These are phyloP conservation scores for Pinna nobilis DNA, from an alignment of 1,140 invertebrate species.

Conservation along the genomic window DNA sequence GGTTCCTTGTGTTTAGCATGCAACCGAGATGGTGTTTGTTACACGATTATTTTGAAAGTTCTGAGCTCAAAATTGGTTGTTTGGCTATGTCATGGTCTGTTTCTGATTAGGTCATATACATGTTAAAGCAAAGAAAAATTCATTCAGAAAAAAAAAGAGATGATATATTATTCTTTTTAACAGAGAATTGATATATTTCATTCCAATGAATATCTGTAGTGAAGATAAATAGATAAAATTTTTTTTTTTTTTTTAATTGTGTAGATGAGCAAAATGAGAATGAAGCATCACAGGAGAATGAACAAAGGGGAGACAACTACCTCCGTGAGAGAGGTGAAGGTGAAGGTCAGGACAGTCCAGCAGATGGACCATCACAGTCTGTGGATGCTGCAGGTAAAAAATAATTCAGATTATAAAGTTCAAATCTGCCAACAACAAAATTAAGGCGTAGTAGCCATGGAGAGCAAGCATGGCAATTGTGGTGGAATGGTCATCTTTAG, in stretches of 20 bases:
- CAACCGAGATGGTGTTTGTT: no score
- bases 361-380: constrained; percentile 8
- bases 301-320: background rate
- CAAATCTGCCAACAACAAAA: no score
- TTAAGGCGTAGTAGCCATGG: no score
- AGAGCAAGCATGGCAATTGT: no score
- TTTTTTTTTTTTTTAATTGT: background rate
- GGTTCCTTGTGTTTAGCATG: no score
- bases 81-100: no score
- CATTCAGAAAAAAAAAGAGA: background rate
- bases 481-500: no score
- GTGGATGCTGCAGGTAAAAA: no score
- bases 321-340: constrained; percentile 46
- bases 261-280: constrained; percentile 41
- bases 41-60: no score
- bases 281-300: constrained; percentile 8
- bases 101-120: background rate
- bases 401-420: no score
- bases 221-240: background rate
- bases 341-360: constrained; percentile 49
- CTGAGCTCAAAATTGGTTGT: no score
- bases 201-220: background rate
- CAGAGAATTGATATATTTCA: background rate
- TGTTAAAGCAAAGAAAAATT: background rate
- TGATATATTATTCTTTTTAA: background rate